Conservation (phyloP, 2,797 vertebrate genomes). For the Melopsittacus undulatus region DNA sequence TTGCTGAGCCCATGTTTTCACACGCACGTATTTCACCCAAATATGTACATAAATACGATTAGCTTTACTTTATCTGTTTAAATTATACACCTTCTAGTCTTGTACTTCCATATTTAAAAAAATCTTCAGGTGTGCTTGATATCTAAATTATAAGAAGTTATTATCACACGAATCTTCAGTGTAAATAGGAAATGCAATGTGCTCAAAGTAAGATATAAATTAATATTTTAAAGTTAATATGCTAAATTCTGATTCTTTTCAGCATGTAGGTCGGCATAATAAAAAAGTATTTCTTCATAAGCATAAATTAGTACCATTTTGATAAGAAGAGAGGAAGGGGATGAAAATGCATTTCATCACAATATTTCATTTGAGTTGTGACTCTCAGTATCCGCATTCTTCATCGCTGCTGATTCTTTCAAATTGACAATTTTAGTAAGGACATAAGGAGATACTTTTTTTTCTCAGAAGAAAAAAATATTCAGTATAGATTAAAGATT, state of each 20-base stretch:
- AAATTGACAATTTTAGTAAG: not conserved
- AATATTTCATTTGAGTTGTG: not conserved
- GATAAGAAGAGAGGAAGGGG: not conserved
- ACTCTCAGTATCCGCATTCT: not conserved
- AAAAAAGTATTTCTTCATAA: not conserved
- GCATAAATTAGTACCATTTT: not conserved
- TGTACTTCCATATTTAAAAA: not conserved
- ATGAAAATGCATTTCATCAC: not conserved
- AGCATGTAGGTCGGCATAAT: not conserved
- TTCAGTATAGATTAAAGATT: conserved; percentile 20
- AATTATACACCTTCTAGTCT: not conserved
- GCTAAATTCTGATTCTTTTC: not conserved
- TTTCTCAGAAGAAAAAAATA: not conserved
- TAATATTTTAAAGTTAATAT: not conserved
- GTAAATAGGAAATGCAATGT: not conserved
- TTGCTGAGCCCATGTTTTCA: not conserved
- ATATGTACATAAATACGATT: not conserved
- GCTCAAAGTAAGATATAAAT: not conserved
- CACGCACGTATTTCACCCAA: not conserved
- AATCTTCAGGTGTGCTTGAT: not conserved
- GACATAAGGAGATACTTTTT: not conserved
- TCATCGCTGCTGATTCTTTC: not conserved
- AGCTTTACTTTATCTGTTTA: not conserved
- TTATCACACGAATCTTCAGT: not conserved
- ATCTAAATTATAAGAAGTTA: not conserved